Evolutionary conservation across 2,113 vertebrate genomes (phyloP).

Genomic region (Melanocharis versteri): DNA sequence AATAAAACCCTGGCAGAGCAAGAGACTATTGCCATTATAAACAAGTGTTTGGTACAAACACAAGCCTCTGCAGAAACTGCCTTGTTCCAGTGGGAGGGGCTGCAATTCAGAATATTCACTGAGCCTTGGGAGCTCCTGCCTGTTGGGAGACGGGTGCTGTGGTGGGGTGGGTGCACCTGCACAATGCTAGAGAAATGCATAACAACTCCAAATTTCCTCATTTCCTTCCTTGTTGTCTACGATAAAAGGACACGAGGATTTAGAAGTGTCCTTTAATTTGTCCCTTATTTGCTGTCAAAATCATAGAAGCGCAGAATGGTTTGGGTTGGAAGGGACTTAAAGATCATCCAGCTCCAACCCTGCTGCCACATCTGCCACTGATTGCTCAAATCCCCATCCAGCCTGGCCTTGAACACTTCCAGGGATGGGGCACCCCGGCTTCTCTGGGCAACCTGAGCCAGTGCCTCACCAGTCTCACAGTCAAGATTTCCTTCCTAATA

Average conservation of each 20-base stretch:
- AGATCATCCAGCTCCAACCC: background rate
- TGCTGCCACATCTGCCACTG: background rate
- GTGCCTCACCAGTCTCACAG: background rate
- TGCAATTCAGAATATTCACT: background rate
- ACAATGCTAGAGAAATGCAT: background rate
- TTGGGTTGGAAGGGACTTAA: background rate
- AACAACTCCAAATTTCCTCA: background rate
- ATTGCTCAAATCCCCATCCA: background rate
- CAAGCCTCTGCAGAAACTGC: background rate
- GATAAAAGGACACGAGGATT: background rate
- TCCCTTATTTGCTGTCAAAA: background rate
- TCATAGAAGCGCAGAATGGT: background rate
- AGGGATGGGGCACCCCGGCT: background rate
- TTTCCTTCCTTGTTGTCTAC: background rate
- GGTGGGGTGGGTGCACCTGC: background rate
- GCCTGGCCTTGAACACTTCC: background rate
- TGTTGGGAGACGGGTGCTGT: background rate
- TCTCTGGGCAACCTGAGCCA: background rate
- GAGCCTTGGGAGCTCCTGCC: background rate
- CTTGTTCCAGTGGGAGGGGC: background rate
- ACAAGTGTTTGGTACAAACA: background rate
- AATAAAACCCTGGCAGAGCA: background rate
- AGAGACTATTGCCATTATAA: background rate
- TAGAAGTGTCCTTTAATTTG: background rate
- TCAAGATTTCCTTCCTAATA: background rate